Percentiles rank a stretch among this genome's conserved stretches.
These are phyloP conservation scores for Listrodromus nycthemerus DNA, from an alignment of 2,888 invertebrate species.

Conservation along the genomic window DNA sequence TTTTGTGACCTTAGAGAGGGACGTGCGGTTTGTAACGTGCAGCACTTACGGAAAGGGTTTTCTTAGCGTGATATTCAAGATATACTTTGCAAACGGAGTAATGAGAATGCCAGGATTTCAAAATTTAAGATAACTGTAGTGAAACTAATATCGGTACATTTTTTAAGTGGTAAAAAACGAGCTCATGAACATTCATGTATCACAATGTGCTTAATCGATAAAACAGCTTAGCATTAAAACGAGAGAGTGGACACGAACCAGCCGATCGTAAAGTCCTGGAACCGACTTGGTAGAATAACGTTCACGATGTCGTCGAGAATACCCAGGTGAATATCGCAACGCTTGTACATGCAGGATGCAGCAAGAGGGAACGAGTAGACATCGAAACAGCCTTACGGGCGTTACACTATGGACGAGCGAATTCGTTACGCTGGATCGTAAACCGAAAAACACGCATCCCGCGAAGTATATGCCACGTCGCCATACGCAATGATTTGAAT, in stretches of 20 bases:
- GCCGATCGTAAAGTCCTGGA: not conserved
- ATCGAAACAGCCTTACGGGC: constrained; percentile 28
- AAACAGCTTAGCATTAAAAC: not conserved
- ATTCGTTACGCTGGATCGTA: constrained; percentile 42
- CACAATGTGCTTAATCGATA: not conserved
- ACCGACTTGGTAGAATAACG: not conserved
- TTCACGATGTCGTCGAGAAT: not conserved
- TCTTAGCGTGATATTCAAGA: not conserved
- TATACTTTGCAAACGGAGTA: not conserved
- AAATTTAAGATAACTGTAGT: not conserved
- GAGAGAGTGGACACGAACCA: not conserved
- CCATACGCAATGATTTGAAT: constrained; percentile 15
- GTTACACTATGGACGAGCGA: constrained; percentile 28
- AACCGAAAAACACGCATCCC: constrained; percentile 18
- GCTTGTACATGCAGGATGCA: not conserved
- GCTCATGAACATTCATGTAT: not conserved
- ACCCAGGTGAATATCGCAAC: not conserved
- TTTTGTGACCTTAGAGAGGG: not conserved
- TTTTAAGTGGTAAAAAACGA: not conserved
- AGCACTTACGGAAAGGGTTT: not conserved
- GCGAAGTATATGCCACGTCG: not conserved
- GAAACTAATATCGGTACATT: too few species aligned
- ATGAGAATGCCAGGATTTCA: not conserved
- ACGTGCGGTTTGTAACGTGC: not conserved
- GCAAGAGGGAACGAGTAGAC: not conserved